phyloP scores from a whole-genome alignment of 2,888 invertebrate species.

The Andrena flavipes region DNA sequence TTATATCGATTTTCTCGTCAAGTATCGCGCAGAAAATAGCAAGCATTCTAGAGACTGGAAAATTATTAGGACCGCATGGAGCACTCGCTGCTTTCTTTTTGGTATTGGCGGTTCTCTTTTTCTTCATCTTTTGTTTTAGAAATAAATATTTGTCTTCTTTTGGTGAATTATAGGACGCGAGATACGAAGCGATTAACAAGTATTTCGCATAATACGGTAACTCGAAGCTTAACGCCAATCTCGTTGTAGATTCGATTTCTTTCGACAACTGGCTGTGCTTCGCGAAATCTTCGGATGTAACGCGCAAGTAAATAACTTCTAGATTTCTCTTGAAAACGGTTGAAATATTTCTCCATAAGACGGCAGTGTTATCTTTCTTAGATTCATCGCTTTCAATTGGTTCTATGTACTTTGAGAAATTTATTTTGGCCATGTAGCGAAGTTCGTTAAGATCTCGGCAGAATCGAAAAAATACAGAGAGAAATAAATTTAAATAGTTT shows the following conservation, averaged over 20 bases:
- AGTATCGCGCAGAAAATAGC: slow-evolving; percentile 96
- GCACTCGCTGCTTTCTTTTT: slow-evolving; percentile 84
- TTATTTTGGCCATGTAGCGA: slow-evolving; percentile 91
- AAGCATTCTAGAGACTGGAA: slow-evolving; percentile 92
- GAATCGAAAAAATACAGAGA: slow-evolving; percentile 93
- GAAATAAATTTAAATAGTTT: slow-evolving; percentile 92
- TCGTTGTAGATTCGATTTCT: slow-evolving; percentile 81
- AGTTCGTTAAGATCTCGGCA: slow-evolving; percentile 95
- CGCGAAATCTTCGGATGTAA: slow-evolving; percentile 81
- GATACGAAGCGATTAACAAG: slow-evolving; percentile 94
- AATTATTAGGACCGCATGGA: slow-evolving; percentile 90
- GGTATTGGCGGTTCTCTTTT: slow-evolving; percentile 85
- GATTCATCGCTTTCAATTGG: slow-evolving; percentile 90
- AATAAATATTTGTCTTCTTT: slow-evolving; percentile 95
- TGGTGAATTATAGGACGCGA: slow-evolving; percentile 96
- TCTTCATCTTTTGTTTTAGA: slow-evolving; percentile 92
- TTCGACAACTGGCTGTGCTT: slow-evolving; percentile 71
- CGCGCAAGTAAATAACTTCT: slow-evolving; percentile 91
- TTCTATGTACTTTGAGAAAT: slow-evolving; percentile 92
- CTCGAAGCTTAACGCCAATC: slow-evolving; percentile 87
- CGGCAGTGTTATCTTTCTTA: slow-evolving; percentile 88
- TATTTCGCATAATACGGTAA: slow-evolving; percentile 96
- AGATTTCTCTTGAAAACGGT: slow-evolving; percentile 91
- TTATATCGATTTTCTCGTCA: slow-evolving; percentile 93
- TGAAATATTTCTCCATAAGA: slow-evolving; percentile 92